Base-by-base conservation (phyloP, 1,140 invertebrate genomes). In the Drosophila busckii region DNA sequence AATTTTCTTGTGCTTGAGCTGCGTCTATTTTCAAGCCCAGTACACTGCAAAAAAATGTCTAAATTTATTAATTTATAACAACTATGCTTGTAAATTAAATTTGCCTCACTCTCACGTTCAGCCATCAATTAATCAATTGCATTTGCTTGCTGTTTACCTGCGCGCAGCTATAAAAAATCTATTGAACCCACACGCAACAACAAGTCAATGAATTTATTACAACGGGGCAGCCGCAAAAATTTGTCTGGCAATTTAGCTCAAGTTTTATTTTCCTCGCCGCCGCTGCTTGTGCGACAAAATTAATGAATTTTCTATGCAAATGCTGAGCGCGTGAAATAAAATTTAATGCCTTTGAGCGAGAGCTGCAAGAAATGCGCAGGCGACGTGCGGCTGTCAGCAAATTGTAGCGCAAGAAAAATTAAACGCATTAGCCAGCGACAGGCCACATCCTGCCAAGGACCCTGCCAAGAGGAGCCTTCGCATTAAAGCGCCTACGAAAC, bases 271-370 rank as follows among this genome's bases (percentile, higher is more conserved):
- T 26, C 35, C 29, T 52, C 41, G 23, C 26, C 15, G 12, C 16
- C 22, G 29, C 17, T 32, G 37, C 29, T 53, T 13, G 25, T 28
- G 52, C 54, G 41, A 53, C 55, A 82, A 76, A 82, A 82, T 82
- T 82, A 82, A 82, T 82, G 75, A 82, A 67, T 75, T 82, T 82
- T 61, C 70, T 67, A 82, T 82, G 75, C 75, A 82, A 82, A 82
- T 82, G 69, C 32, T 35, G 34, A 61, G 58, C 68, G 75, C 73
- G n/a, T n/a, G 71, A 82, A 80, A 80, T 80, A 80, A 80, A 80
- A 80, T 80, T 82, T 82, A 80, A 82, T 70, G 75, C 59, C 49
- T n/a, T n/a, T n/a, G n/a, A n/a, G n/a, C n/a, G n/a, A n/a, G n/a
- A n/a, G n/a, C n/a, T 44, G 28, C 58, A 46, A 78, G 82, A 80